Evolutionary conservation across 2,888 invertebrate species (phyloP), one percentile per base, ranked within the genome.

Genomic region (Dione vanillae): DNA sequence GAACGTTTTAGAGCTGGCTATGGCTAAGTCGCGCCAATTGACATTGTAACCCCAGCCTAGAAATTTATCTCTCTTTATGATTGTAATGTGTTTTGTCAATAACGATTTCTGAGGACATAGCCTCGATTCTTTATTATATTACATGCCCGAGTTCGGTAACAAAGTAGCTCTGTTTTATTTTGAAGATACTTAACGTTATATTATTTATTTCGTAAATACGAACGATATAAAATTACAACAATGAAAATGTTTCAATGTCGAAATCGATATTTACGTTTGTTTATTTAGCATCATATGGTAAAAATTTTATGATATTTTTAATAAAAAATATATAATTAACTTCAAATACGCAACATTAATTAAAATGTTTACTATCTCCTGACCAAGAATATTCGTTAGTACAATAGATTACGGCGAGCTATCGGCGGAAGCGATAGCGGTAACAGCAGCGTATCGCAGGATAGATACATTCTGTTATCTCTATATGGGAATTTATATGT

Each of bases 391-490:
- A 64, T 40, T 68, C 68, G 74, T 68, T 73, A 76, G 70, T 82
- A 88, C 88, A 88, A 90, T 87, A 89, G 88, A 88, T 89, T 89
- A 89, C 83, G 83, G 83, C 77, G 51, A 77, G 83, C 84, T 89
- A 90, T 88, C 87, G 84, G 67, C 82, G 92, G 92, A 92, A 83
- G 87, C 85, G 91, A 91, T 91, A 91, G 90, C 67, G 90, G 90
- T 88, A 86, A 89, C 86, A 88, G 88, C 79, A 88, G 89, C 86
- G 82, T 87, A 87, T 85, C 84, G 82, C 82, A 82, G 68, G 85
- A 87, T 89, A 88, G 87, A 87, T 89, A 88, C 86, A 88, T 87
- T 85, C 84, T 79, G 79, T 84, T 89, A 90, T 91, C 89, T 78
- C 77, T 82, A 79, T 82, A 87, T 89, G 90, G 87, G 90, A 90